Percentiles rank a stretch among this genome's conserved stretches.
Conservation (phyloP, 2,888 invertebrate genomes). For the Eledona agricola region DNA sequence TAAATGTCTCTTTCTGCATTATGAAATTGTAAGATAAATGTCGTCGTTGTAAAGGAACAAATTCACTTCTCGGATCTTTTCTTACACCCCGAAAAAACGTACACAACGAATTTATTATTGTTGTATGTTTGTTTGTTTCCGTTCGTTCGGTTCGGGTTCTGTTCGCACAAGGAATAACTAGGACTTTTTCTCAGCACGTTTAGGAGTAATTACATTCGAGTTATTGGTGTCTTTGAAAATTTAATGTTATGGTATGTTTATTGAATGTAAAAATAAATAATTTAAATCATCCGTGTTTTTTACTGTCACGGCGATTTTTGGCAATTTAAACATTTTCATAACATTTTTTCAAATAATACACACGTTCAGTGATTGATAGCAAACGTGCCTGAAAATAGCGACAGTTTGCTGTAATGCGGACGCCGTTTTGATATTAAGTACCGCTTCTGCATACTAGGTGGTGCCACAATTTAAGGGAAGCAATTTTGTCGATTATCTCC, state of each 20-base stretch:
- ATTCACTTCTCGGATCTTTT: constrained; percentile 28
- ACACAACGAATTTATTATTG: constrained; percentile 48
- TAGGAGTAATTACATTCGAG: constrained; percentile 53
- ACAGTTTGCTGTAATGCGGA: too few species aligned
- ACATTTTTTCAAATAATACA: too few species aligned
- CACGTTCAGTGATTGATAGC: too few species aligned
- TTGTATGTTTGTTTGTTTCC: constrained; percentile 36
- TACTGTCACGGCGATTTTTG: too few species aligned
- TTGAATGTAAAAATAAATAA: constrained; percentile 56
- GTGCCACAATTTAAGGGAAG: too few species aligned
- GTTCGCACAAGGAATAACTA: constrained; percentile 40
- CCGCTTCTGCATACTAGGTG: too few species aligned
- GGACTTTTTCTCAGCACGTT: constrained; percentile 52
- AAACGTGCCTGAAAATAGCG: too few species aligned
- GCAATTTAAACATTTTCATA: too few species aligned
- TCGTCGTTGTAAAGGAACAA: constrained; percentile 37
- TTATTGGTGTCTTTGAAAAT: constrained; percentile 57
- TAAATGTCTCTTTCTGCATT: constrained; percentile 32
- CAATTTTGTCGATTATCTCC: too few species aligned
- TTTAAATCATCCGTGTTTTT: constrained; percentile 34
- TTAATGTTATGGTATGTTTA: constrained; percentile 59
- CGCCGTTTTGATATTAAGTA: too few species aligned
- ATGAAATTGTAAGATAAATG: constrained; percentile 35
- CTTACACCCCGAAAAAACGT: constrained; percentile 37
- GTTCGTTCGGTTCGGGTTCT: constrained; percentile 28